A percentile compares a stretch with the other conserved stretches of the same genome.
Evolutionary conservation across 2,888 invertebrate species (phyloP).

Genomic region (Barypeithes pellucidus): DNA sequence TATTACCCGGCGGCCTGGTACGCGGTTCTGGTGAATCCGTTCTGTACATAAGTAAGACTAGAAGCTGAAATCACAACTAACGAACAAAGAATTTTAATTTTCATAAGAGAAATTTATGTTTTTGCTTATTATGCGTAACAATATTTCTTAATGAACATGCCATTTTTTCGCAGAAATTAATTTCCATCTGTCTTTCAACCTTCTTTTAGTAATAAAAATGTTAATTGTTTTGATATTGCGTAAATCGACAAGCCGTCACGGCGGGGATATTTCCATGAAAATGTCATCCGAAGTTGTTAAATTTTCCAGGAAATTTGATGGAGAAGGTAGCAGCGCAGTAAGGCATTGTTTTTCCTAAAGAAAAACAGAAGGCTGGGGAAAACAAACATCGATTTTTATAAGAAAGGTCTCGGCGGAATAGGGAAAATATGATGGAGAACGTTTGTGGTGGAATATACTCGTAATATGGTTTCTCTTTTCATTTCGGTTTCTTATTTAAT

Average conservation of each 20-base stretch:
- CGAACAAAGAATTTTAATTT: no score
- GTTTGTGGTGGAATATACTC: neutral
- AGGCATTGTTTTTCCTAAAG: slow-evolving; percentile 16
- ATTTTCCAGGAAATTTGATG: slow-evolving; percentile 22
- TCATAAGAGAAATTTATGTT: no score
- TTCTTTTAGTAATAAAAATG: slow-evolving; percentile 4
- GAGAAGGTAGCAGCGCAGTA: slow-evolving; percentile 10
- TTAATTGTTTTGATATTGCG: slow-evolving; percentile 16
- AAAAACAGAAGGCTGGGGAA: slow-evolving; percentile 17
- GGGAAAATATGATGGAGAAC: slow-evolving; percentile 3
- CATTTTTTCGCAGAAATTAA: neutral
- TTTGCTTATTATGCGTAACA: no score
- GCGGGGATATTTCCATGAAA: slow-evolving; percentile 4
- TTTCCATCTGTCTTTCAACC: neutral
- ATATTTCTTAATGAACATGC: neutral
- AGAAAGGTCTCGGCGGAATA: slow-evolving; percentile 13
- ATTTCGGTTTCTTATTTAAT: no score
- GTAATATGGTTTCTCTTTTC: neutral
- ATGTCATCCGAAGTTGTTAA: slow-evolving; percentile 13
- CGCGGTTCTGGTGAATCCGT: no score
- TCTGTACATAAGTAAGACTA: no score
- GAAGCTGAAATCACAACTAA: no score
- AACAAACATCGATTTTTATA: slow-evolving; percentile 22
- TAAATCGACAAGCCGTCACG: neutral
- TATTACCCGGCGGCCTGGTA: no score